Conservation (phyloP, 2,113 vertebrate genomes). For the Grantiella picta region DNA sequence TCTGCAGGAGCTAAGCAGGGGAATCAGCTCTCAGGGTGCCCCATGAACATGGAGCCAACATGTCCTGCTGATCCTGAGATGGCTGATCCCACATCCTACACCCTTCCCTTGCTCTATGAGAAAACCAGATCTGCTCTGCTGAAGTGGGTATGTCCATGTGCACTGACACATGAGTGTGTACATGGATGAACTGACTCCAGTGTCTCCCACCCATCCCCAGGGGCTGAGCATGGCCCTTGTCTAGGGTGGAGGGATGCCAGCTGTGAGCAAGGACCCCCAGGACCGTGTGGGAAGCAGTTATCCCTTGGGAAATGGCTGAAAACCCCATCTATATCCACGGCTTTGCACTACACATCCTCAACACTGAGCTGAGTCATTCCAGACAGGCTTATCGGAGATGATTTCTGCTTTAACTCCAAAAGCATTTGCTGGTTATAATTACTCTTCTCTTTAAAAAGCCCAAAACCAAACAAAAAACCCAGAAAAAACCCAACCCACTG, state of each 20-base stretch:
- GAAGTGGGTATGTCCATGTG: fast-evolving
- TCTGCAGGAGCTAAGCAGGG: background rate
- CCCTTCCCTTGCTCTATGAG: background rate
- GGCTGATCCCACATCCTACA: background rate
- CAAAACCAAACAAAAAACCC: background rate
- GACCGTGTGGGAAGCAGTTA: background rate
- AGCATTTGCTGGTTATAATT: background rate
- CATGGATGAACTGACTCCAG: background rate
- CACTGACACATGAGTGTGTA: fast-evolving
- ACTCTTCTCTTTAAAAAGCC: background rate
- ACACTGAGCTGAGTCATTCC: background rate
- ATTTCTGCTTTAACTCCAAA: background rate
- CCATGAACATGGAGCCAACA: fast-evolving
- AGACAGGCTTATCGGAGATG: background rate
- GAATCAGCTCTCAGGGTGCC: background rate
- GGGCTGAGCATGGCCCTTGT: background rate
- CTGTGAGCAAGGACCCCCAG: background rate
- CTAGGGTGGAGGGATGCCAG: background rate
- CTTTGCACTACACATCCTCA: background rate
- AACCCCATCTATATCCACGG: background rate
- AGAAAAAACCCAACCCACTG: background rate
- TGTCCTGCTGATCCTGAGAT: fast-evolving
- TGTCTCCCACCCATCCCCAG: background rate
- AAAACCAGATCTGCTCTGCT: background rate
- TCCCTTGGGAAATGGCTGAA: background rate